These are phyloP conservation scores for Scelioninae gen. 1 DNA, from an alignment of 2,888 invertebrate species.

Conservation along the genomic window DNA sequence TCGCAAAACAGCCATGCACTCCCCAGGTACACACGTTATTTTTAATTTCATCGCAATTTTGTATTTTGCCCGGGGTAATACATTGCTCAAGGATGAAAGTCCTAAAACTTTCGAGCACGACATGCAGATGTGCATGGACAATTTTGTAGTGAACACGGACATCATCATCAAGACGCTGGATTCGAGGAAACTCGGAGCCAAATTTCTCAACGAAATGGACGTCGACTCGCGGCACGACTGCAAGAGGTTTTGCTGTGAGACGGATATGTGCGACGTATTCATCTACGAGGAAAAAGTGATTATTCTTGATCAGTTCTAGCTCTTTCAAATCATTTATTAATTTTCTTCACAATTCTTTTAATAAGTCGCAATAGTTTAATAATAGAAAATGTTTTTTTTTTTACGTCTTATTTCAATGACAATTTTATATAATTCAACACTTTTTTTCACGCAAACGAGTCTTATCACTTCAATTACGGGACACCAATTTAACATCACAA, in stretches of 20 bases:
- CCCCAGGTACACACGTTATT: conserved; percentile 74
- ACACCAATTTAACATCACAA: too few relatives aligned
- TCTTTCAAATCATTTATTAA: too few relatives aligned
- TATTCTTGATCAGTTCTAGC: too few relatives aligned
- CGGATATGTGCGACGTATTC: conserved; percentile 94
- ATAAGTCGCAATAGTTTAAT: too few relatives aligned
- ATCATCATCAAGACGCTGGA: conserved; percentile 96
- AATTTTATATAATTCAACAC: neutral
- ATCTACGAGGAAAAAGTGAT: conserved; percentile 96
- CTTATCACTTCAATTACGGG: too few relatives aligned
- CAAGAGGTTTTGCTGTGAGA: conserved; percentile 93
- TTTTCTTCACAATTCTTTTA: neutral
- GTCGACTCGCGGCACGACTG: conserved; percentile 92
- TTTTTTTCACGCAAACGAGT: too few relatives aligned
- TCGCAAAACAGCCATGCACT: conserved; percentile 75
- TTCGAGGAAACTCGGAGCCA: conserved; percentile 94
- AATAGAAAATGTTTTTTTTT: neutral
- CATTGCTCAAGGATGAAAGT: conserved; percentile 73
- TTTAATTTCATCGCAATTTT: conserved; percentile 77
- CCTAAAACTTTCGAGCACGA: conserved; percentile 85
- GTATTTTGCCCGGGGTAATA: conserved; percentile 73
- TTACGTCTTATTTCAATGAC: neutral
- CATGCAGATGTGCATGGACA: conserved; percentile 89
- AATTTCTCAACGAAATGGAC: conserved; percentile 93
- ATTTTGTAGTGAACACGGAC: conserved; percentile 93